Evolutionary conservation across 2,888 invertebrate species (phyloP), one percentile per base, ranked within the genome.

Genomic region (Phortica okadai): DNA sequence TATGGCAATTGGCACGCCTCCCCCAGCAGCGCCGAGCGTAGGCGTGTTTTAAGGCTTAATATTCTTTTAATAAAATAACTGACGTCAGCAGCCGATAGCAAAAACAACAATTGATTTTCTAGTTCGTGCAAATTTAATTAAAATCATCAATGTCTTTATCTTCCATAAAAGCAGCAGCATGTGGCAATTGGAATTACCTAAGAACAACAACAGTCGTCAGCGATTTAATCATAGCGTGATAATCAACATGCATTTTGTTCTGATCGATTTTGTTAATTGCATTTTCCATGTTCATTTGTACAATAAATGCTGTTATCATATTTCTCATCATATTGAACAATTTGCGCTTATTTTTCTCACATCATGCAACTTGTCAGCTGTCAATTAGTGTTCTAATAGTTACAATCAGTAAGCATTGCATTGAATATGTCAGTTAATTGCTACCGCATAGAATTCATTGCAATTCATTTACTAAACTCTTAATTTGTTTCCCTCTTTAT

Each of bases 321-420:
- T 21, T 21, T 21, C 21, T 21, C 33, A 33, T 33, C 33, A 33
- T 33, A 33, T 50, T 6, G 10, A 50, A 50, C 50, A 50, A 6
- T 14, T 50, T 50, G 10, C 50, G 14, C 6, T 50, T 14, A 6
- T 50, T 50, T 50, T 50, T 11, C 14, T 5, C 50, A 50, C 14
- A 50, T 50, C 10, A 11, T 50, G 50, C 33, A 50, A 50, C 50
- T 3, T 74, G 72, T 54, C 73, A 77, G 64, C 75, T 66, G 73
- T 73, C 73, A 74, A 70, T 75, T 77, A 42, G 21, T 14, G 42
- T 21, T 33, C 1, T 21, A 66, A 64, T 44, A 62, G 62, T 74
- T 50, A 45, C 64, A 64, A 74, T 74, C 74, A 74, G 64, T 64
- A 62, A 74, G 62, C 62, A 74, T 74, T 62, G 50, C 41, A 74